Evolutionary conservation across 2,797 vertebrate species (phyloP).

Genomic region (Erpetoichthys calabaricus): DNA sequence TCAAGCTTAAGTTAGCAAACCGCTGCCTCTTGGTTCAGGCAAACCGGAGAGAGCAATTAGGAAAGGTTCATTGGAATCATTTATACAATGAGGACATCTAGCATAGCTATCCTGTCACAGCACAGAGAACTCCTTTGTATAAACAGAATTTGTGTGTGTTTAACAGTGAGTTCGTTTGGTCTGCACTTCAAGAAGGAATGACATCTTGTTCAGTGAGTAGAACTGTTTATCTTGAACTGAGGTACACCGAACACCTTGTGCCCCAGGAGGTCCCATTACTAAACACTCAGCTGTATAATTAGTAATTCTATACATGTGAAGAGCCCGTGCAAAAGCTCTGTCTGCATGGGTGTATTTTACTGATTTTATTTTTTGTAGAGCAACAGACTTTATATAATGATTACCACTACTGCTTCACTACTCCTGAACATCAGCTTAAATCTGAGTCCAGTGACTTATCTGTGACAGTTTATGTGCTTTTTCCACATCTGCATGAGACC

Average conservation of each 20-base stretch:
- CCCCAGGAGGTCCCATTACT: background rate
- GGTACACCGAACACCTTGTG: background rate
- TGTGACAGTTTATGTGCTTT: no score
- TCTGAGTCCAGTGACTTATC: no score
- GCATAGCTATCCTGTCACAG: slow-evolving; percentile 1
- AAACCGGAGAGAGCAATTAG: slow-evolving; percentile 11
- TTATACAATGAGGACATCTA: slow-evolving; percentile 1
- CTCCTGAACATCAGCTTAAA: no score
- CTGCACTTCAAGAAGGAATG: background rate
- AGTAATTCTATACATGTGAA: no score
- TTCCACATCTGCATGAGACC: no score
- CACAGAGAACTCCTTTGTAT: slow-evolving; percentile 5
- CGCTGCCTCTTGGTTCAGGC: background rate
- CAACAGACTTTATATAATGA: no score
- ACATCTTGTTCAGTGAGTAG: background rate
- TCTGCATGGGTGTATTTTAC: no score
- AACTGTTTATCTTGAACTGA: background rate
- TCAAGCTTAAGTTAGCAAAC: background rate
- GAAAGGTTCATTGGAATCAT: slow-evolving; percentile 1
- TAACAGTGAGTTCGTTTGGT: background rate
- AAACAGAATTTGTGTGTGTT: background rate
- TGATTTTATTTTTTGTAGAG: no score
- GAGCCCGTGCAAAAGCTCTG: no score
- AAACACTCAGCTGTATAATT: background rate
- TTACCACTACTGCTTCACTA: no score